Base-by-base conservation (phyloP, 2,888 invertebrate species). In the Drosophila cognata region DNA sequence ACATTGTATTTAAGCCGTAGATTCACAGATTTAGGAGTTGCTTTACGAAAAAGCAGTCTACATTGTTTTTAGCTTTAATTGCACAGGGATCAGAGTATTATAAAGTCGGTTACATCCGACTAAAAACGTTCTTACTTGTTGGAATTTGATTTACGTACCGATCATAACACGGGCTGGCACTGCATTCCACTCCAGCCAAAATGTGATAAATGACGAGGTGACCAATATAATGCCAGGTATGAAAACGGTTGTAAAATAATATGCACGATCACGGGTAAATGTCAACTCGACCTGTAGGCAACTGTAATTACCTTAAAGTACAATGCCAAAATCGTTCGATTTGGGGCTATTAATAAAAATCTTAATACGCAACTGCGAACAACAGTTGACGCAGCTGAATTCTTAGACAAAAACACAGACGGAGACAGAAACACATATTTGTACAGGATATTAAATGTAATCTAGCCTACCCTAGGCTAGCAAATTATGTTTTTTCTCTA, bases 131-230 rank as follows among this genome's bases (percentile, higher is more conserved):
- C 21, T 21, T 16, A 21, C 10, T 51, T 75, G 64, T 70, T 78
- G 35, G 53, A 59, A 76, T 74, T 67, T 67, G 51, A 82, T 84
- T 88, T 91, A 95, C 96, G 95, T 95, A 97, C 97, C 97, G 95
- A 98, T 98, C 98, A 98, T 98, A 92, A 98, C 98, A 94, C 98
- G 95, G 93, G 98, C 98, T 93, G 98, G 98, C 92, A 98, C 98
- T 91, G 98, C 98, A 94, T 98, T 98, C 98, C 98, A 98, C 95
- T 98, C 98, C 94, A 98, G 95, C 98, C 98, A 98, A 95, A 98
- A 98, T 92, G 98, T 98, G 94, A 98, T 98, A 95, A 98, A 98
- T 92, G 98, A 98, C 94, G 98, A 98, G 90, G 98, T 98, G 94
- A 98, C 98, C 95, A 98, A 95, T 94, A 98, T 98, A 93, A 98